phyloP scores from a whole-genome alignment of 2,113 vertebrate genomes.

The Calcarius ornatus region DNA sequence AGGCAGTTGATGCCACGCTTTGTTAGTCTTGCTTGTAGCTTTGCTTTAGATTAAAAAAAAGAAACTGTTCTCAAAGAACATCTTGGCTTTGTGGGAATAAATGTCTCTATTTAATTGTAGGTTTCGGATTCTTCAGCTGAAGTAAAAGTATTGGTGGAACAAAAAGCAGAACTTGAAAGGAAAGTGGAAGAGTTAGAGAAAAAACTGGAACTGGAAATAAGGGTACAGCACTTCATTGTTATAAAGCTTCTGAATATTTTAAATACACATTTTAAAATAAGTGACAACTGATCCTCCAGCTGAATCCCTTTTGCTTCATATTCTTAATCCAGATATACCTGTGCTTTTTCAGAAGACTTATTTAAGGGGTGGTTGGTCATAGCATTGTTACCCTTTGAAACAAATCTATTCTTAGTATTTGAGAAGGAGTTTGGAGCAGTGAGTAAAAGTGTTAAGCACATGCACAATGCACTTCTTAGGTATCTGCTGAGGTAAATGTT shows the following conservation, averaged over 20 bases:
- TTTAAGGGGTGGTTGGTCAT: background rate
- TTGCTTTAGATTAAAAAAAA: background rate
- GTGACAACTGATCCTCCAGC: background rate
- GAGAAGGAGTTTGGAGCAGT: background rate
- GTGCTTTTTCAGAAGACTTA: background rate
- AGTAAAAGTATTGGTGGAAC: conserved; percentile 82
- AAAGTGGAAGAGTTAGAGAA: conserved; percentile 81
- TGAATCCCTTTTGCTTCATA: background rate
- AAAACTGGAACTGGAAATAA: conserved; percentile 81
- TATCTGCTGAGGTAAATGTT: background rate
- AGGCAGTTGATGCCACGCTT: background rate
- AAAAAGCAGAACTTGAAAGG: conserved; percentile 83
- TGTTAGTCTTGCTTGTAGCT: background rate
- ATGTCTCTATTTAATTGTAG: conserved; percentile 66
- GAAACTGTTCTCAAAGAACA: background rate
- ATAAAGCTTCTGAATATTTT: background rate
- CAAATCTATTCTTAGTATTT: background rate
- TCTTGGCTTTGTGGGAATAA: background rate
- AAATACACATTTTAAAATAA: background rate
- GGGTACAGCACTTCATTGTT: conserved; percentile 69
- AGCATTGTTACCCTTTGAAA: background rate
- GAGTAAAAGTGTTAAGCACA: background rate
- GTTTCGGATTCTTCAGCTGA: conserved; percentile 75
- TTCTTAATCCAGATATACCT: background rate
- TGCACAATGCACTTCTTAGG: background rate